Percentiles rank a stretch among this genome's conserved stretches.
Evolutionary conservation across 2,797 vertebrate genomes (phyloP).

Genomic region (Tokudaia tokunoshimensis): DNA sequence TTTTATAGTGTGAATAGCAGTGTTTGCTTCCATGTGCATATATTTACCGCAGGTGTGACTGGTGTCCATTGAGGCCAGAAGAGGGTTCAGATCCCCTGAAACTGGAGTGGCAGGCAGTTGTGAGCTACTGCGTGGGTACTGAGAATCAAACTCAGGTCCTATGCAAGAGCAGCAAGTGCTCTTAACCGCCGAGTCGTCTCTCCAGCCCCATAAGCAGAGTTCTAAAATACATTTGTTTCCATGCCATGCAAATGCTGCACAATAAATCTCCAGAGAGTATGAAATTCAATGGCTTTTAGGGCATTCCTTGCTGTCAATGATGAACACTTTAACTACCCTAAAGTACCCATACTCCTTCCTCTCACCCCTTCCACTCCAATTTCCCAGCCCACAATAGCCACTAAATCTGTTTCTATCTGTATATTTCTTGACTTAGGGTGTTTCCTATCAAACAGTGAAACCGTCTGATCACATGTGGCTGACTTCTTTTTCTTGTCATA

Average conservation of each 20-base stretch:
- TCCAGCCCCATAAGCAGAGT: background rate
- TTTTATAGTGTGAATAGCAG: background rate
- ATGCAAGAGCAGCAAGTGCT: background rate
- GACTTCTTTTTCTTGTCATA: background rate
- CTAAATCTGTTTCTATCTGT: background rate
- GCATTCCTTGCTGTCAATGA: too few relatives aligned
- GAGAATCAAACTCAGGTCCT: background rate
- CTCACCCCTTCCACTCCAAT: background rate
- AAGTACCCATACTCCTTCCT: background rate
- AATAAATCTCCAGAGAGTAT: background rate
- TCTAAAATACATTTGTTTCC: background rate
- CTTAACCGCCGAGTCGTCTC: background rate
- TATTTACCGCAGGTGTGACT: background rate
- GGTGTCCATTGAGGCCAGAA: background rate
- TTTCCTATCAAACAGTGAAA: background rate
- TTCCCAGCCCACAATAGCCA: background rate
- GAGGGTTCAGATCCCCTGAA: too few relatives aligned
- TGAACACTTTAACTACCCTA: background rate
- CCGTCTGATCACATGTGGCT: background rate
- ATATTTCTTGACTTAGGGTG: background rate
- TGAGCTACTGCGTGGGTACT: too few relatives aligned
- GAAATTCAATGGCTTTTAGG: background rate
- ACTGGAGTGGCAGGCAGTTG: too few relatives aligned
- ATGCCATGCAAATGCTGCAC: background rate
- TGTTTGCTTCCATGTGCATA: background rate